Conservation (phyloP, 2,797 vertebrate species). For the Enteromius afrohamiltoni region DNA sequence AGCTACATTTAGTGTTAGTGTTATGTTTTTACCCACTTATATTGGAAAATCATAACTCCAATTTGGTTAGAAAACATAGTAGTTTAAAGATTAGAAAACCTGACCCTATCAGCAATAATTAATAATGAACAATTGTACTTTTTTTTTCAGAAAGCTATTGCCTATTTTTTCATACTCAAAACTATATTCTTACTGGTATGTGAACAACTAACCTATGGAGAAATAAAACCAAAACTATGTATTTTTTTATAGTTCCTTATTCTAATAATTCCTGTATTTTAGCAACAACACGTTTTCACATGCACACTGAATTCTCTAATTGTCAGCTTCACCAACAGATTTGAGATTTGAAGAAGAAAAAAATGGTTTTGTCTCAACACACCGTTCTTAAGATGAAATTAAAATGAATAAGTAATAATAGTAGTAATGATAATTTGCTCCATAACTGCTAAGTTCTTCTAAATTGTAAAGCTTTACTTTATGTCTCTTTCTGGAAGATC, state of each 20-base stretch:
- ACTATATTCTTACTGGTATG: background rate
- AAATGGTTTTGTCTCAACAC: background rate
- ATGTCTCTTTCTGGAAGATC: slow-evolving; percentile 52
- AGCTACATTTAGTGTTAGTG: background rate
- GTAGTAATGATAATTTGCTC: background rate
- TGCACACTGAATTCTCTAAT: background rate
- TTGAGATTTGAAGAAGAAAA: background rate
- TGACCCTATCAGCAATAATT: background rate
- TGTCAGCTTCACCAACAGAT: background rate
- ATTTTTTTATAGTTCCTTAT: slow-evolving; percentile 6
- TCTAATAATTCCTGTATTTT: background rate
- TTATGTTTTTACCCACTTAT: background rate
- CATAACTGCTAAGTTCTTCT: background rate
- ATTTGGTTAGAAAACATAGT: background rate
- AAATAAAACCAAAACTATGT: slow-evolving; percentile 20
- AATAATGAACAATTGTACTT: background rate
- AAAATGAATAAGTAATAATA: background rate
- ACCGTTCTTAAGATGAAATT: background rate
- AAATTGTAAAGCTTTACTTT: background rate
- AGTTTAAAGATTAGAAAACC: background rate
- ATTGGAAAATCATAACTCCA: background rate
- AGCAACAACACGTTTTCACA: background rate
- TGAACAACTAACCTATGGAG: background rate
- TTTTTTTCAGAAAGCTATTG: background rate
- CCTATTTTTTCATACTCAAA: slow-evolving; percentile 4